Evolutionary conservation across 2,888 invertebrate genomes (phyloP), one percentile per base, ranked within the genome.

Genomic region (Strigamia transsilvanica): DNA sequence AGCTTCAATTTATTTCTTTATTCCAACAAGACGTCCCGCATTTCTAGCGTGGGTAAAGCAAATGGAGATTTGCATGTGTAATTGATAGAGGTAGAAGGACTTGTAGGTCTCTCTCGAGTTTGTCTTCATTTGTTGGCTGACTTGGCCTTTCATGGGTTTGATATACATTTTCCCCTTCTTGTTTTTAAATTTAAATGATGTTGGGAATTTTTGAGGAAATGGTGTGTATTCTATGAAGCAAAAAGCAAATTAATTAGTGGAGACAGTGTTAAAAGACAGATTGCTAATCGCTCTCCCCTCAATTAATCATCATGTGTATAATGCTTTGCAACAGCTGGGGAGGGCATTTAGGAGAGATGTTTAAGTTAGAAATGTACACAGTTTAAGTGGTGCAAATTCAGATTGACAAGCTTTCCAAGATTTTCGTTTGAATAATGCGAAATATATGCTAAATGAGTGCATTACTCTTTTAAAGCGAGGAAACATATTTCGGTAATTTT

Each of bases 191-290:
- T 38, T 77, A 5, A n/a, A 38, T 23, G 23, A 18, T 77, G 32
- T 77, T 15, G 0, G 32, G 23, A 38, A 77, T n/a, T 27, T 77
- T 77, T 27, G 15, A 10, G 38, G 15, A 77, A 38, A n/a, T 27
- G 2, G 38, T 77, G 38, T 27, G 78, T 77, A 38, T 38, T 32
- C 78, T n/a, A 18, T 56, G 56, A 41, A 41, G 79, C 38, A 79
- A 42, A 79, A 23, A 41, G 41, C 38, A 56, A 56, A 51, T 46
- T 80, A 80, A 80, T 80, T 80, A 80, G 46, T 80, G 56, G 80
- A 80, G 80, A 80, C 80, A 51, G 80, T 80, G 80, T 80, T 80
- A 80, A 80, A 80, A 80, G 80, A 80, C 80, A 80, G 80, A 80
- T 80, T 80, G 80, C 80, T 80, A 80, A 80, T 80, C 80, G 41